Evolutionary conservation across 2,888 invertebrate genomes (phyloP), one percentile per base, ranked within the genome.

Genomic region (Spisula solida): DNA sequence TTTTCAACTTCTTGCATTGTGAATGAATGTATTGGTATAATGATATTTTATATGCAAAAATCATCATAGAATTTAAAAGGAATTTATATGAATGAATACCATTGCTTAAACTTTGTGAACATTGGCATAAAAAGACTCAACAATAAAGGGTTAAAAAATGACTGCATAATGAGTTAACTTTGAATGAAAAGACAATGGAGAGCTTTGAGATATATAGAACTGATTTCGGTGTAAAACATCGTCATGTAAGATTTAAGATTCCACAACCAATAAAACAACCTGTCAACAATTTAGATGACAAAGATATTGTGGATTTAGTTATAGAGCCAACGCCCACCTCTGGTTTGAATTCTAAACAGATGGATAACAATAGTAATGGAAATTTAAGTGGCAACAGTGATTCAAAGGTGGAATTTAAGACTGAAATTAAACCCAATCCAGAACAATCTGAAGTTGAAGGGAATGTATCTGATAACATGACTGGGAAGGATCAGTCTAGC

Each of bases 181-280:
- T 41, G 41, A 66, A 25, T 66, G 25, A 66, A n/a, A n/a, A 25
- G 12, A 34, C 75, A 14, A 75, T 75, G 75, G 75, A 75, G 18
- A 75, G 16, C 12, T 51, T 75, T 83, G 83, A 75, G 31, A 31
- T 83, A 0, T 83, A 70, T 48, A 83, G 16, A 48, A 25, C 51
- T 10, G 51, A 31, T 20, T 70, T 29, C 14, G 83, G 47, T 29
- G 47, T 70, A 31, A 83, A 83, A 47, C 83, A n/a, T n/a, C n/a
- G n/a, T n/a, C n/a, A 75, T 75, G 83, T 83, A 29, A 48, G 83
- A 16, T 83, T 83, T 51, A 47, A 83, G 75, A 47, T 51, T 34
- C 82, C 66, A 75, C 29, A 14, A 70, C 6, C 25, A 18, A 1
- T 75, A 1, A 31, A 34, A 75, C 31, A 31, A 34, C 29, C 34